Evolutionary conservation across 2,888 invertebrate genomes (phyloP), one percentile per base, ranked within the genome.

Genomic region (Lagria hirta): DNA sequence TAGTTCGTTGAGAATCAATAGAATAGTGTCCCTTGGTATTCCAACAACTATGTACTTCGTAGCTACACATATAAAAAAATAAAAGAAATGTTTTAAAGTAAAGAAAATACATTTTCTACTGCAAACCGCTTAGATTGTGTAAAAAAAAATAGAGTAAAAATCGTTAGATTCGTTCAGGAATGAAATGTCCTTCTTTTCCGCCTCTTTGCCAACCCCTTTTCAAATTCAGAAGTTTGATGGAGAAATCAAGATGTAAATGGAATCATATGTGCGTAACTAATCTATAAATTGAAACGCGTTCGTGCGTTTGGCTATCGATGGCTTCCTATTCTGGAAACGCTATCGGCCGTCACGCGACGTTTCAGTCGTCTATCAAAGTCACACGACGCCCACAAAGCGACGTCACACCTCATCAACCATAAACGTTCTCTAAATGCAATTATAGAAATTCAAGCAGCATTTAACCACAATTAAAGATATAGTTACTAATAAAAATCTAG

Each of bases 231-330:
- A 40, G 32, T 30, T 33, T 33, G 33, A 41, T 32, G 33, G 33
- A 41, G 41, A 41, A 24, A 44, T 44, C 44, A 44, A 44, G 44
- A 42, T 36, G 48, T 48, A 52, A 54, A 54, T 48, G 43, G 50
- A 44, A 46, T 52, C 48, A 47, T 50, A 47, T 48, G 48, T 50
- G 50, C 50, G 50, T 54, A 52, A 47, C 48, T 52, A 54, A 52
- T 44, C 37, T 35, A 46, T 47, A 52, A 54, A 54, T 51, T 48
- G 54, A 52, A 54, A 51, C 43, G 51, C 51, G 40, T 44, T 49
- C 54, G 54, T 51, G 51, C 48, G 45, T 49, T 33, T 13, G 20
- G 34, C 41, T 46, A 42, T 43, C 52, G 48, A 48, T 46, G 24
- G 46, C 35, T 50, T 43, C 44, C 46, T 32, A 45, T 47, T 37